Base-by-base conservation (phyloP, 2,797 vertebrate genomes). In the Anguilla marmorata region DNA sequence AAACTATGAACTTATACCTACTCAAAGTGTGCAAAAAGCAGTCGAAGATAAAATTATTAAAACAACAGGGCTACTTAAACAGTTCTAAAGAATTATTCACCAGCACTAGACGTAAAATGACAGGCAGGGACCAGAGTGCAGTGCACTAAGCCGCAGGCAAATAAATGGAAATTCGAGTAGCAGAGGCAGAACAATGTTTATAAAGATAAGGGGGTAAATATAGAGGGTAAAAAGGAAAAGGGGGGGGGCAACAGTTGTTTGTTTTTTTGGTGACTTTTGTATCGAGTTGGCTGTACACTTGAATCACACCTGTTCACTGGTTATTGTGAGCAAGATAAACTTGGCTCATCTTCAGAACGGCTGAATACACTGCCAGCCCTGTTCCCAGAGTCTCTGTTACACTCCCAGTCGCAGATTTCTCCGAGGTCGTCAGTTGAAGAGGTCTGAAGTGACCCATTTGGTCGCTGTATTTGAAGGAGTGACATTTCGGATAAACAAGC, bases 181-280 rank as follows among this genome's bases (percentile, higher is more conserved):
- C 72, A 33, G 72, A 37, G 72, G 0, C 6, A 72, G 30, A 76
- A 76, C 30, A 76, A 33, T 76, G 72, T 37, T 74, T 14, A 76
- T 6, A 33, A 76, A 2, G 9, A 33, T 2, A 37, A 12, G 16
- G 72, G 30, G 30, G 12, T 37, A 76, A 76, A 76, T 33, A 33
- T 33, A 37, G 27, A 37, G 16, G 72, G 27, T 37, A 16, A 69
- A n/a, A 27, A 45, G 41, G 41, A 4, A 41, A 41, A 41, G 41
- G 6, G 63, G n/a, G 69, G 69, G 7, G 27, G 8, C 27, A 30
- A 3, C 69, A n/a, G 60, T 66, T 72, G 69, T 30, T 11, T 11
- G n/a, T 27, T 79, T 79, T 79, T 12, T 82, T 45, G 9, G 16
- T 82, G 79, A 82, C 79, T 82, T 48, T 80, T 76, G 37, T 50